phyloP scores from a whole-genome alignment of 1,140 invertebrate species.

The Drosophila busckii region DNA sequence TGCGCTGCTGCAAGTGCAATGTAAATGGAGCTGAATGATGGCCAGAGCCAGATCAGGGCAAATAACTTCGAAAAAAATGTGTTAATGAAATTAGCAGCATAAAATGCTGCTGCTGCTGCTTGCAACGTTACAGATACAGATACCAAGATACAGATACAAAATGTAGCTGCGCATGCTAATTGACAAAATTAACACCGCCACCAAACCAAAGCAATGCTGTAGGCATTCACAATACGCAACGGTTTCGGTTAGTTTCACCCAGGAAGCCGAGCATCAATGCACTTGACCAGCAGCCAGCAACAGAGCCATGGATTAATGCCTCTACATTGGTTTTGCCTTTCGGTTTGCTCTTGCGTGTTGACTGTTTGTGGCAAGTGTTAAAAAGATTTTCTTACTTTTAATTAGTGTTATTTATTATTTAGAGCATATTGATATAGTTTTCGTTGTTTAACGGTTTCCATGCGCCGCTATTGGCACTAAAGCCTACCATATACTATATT shows the following conservation, averaged over 20 bases:
- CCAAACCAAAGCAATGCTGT: constrained; percentile 12
- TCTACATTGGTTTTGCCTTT: constrained; percentile 33
- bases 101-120: constrained; percentile 48
- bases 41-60: constrained; percentile 19
- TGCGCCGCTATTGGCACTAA: constrained; percentile 18
- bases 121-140: constrained; percentile 66
- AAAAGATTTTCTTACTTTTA: constrained; percentile 74
- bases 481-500: constrained; percentile 55
- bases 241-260: constrained; percentile 65
- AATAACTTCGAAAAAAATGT: constrained; percentile 56
- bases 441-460: constrained; percentile 68
- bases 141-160: constrained; percentile 40
- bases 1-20: constrained; percentile 27
- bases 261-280: constrained; percentile 32
- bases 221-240: constrained; percentile 48
- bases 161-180: constrained; percentile 71
- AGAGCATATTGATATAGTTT: constrained; percentile 78
- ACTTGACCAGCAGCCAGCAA: constrained; percentile 8
- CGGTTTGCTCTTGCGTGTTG: constrained; percentile 23
- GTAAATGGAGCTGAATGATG: constrained; percentile 18
- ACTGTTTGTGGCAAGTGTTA: constrained; percentile 58
- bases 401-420: constrained; percentile 79
- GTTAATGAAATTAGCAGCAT: constrained; percentile 79
- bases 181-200: constrained; percentile 74
- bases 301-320: constrained; percentile 15